These are phyloP conservation scores for Oligia latruncula DNA, from an alignment of 2,888 invertebrate species.

Conservation along the genomic window DNA sequence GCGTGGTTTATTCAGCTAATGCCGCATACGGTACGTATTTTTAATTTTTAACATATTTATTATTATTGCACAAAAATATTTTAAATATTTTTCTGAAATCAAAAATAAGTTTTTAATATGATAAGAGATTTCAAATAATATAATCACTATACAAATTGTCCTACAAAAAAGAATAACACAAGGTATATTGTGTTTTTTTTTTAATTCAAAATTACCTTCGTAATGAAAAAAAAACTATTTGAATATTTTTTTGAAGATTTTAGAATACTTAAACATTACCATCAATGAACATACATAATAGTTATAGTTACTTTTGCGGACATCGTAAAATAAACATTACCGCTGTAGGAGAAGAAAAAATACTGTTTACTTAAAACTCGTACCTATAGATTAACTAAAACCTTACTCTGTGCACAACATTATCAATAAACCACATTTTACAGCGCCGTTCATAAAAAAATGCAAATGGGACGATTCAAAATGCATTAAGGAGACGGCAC, in stretches of 20 bases:
- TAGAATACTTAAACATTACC: neutral
- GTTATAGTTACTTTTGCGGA: neutral
- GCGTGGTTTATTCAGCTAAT: slow-evolving; percentile 45
- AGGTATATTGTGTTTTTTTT: neutral
- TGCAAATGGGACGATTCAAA: slow-evolving; percentile 70
- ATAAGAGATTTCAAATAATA: neutral
- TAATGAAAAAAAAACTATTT: neutral
- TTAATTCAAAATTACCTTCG: neutral
- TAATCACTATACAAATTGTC: neutral
- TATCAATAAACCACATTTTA: neutral
- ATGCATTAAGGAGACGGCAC: slow-evolving; percentile 67
- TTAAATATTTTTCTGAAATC: neutral
- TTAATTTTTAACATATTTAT: neutral
- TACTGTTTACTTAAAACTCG: neutral
- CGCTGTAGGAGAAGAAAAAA: neutral
- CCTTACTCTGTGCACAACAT: rapidly evolving
- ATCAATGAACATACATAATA: neutral
- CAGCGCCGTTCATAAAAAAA: slow-evolving; percentile 71
- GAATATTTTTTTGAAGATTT: neutral
- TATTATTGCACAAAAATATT: neutral
- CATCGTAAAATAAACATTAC: neutral
- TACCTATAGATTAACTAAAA: neutral
- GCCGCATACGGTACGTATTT: slow-evolving; percentile 49
- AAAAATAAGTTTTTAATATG: neutral
- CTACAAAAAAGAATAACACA: neutral